These are phyloP conservation scores for Chelonus insularis DNA, from an alignment of 1,140 invertebrate species.

Conservation along the genomic window DNA sequence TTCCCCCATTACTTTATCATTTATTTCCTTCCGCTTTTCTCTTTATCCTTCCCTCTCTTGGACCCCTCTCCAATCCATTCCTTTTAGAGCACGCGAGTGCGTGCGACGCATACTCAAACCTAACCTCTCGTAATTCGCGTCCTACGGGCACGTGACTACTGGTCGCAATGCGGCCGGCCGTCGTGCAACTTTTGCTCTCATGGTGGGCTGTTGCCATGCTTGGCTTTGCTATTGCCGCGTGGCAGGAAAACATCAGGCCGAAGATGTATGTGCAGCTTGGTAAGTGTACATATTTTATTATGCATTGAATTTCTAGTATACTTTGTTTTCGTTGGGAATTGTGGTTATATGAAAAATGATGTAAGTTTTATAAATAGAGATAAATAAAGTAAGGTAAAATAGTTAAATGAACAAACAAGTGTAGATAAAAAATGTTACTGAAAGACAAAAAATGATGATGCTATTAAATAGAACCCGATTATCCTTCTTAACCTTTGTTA, in stretches of 20 bases:
- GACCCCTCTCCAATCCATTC: not conserved
- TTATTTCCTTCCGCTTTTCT: not conserved
- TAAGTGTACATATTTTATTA: conserved; percentile 64
- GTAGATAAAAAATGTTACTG: too few species aligned
- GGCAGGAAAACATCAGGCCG: conserved; percentile 85
- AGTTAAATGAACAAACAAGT: too few species aligned
- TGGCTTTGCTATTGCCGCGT: conserved; percentile 59
- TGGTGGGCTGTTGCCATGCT: conserved; percentile 42
- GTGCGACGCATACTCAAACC: not conserved
- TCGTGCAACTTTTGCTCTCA: conserved; percentile 24
- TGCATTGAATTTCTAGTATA: too few species aligned
- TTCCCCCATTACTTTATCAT: not conserved
- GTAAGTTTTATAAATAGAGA: too few species aligned
- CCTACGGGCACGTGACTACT: conserved; percentile 4
- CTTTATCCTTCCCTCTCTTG: conserved; percentile 2
- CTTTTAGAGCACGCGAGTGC: not conserved
- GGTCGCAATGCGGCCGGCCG: conserved; percentile 26
- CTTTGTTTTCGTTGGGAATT: too few species aligned
- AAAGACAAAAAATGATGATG: too few species aligned
- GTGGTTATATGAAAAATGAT: too few species aligned
- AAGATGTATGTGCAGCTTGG: conserved; percentile 87
- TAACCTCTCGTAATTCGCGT: not conserved
- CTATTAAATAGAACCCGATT: not conserved
- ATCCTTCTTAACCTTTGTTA: not conserved
- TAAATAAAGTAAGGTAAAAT: too few species aligned